phyloP scores from a whole-genome alignment of 2,113 vertebrate genomes.

The Peromyscus polionotus region DNA sequence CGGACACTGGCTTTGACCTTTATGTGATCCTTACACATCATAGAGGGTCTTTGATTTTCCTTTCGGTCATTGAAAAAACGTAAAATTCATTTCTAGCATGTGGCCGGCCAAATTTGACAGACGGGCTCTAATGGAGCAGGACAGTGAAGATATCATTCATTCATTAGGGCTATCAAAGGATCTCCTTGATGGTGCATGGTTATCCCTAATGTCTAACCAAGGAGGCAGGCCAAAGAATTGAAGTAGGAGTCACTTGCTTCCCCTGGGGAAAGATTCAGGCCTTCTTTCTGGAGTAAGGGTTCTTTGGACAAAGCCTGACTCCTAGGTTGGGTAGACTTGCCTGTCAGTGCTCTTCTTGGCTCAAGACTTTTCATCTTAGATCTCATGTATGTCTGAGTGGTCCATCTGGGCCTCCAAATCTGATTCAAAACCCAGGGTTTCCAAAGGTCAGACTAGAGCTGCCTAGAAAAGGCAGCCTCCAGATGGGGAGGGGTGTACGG shows the following conservation, averaged over 20 bases:
- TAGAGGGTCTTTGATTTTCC: not conserved
- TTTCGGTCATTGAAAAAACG: not conserved
- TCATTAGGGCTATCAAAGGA: not conserved
- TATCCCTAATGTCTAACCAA: not conserved
- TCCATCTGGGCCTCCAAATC: not conserved
- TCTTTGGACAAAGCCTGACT: too few species aligned
- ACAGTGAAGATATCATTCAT: not conserved
- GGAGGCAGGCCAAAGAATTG: not conserved
- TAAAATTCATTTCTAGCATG: not conserved
- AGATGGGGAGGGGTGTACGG: fast-evolving
- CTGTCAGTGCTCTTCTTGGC: not conserved
- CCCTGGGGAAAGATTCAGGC: not conserved
- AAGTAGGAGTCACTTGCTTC: not conserved
- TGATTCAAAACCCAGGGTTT: conserved; percentile 1
- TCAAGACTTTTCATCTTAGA: not conserved
- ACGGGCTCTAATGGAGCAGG: fast-evolving
- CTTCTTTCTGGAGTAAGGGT: not conserved
- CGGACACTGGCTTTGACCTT: not conserved
- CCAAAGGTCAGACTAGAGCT: not conserved
- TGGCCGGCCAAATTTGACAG: not conserved
- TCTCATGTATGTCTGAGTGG: not conserved
- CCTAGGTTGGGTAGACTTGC: too few species aligned
- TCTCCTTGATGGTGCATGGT: not conserved
- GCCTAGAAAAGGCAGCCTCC: not conserved
- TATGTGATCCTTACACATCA: not conserved